phyloP scores from a whole-genome alignment of 2,113 vertebrate genomes.

The Ginglymostoma cirratum region DNA sequence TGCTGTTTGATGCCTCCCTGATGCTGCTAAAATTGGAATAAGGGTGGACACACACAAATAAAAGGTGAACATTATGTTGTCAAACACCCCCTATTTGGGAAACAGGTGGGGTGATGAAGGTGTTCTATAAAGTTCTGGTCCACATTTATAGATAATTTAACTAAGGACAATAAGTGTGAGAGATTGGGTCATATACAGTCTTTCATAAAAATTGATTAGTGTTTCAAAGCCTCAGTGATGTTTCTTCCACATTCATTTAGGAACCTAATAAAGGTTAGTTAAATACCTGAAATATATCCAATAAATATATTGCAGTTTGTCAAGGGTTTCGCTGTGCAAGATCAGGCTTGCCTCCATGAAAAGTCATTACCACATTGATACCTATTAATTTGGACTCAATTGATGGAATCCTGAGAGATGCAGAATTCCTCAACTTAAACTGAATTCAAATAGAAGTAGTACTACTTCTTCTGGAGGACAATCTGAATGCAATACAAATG shows the following conservation, averaged over 20 bases:
- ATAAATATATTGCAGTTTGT: conserved; percentile 56
- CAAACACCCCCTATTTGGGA: too few species aligned
- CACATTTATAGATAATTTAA: neutral
- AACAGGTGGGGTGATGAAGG: too few species aligned
- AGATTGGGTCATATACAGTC: conserved; percentile 40
- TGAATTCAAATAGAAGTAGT: neutral
- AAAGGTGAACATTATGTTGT: too few species aligned
- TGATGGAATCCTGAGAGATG: neutral
- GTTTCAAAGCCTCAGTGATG: conserved; percentile 41
- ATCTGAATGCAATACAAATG: conserved; percentile 6
- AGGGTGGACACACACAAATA: neutral
- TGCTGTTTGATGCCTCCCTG: neutral
- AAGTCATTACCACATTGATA: neutral
- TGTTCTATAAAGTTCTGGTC: neutral
- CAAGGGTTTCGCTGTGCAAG: conserved; percentile 52
- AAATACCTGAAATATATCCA: conserved; percentile 57
- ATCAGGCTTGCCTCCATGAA: conserved; percentile 42
- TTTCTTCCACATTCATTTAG: conserved; percentile 36
- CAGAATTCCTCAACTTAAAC: conserved; percentile 9
- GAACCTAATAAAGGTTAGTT: conserved; percentile 53
- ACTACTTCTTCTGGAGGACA: neutral
- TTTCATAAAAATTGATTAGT: conserved; percentile 50
- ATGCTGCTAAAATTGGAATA: neutral
- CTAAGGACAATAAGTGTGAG: neutral
- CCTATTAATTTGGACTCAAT: conserved; percentile 11